Evolutionary conservation across 2,888 invertebrate genomes (phyloP), one percentile per base, ranked within the genome.

Genomic region (Hypena proboscidalis): DNA sequence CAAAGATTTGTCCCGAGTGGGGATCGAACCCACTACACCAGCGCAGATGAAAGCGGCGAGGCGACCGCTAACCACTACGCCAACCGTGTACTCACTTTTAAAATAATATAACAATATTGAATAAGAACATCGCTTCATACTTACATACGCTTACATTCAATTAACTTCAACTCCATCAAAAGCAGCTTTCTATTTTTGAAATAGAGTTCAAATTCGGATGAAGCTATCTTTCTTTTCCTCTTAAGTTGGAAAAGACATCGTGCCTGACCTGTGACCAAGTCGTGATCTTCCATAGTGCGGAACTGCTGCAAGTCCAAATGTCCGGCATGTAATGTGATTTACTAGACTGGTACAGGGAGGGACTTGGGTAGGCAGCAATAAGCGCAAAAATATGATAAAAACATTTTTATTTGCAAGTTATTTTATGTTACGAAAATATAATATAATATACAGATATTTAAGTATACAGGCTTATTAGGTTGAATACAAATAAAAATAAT

Each of bases 211-310:
- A 48, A 41, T 30, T 50, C 4, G 4, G 1, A 13, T 41, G 22
- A 6, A 6, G 1, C 1, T 17, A 17, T 17, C n/a, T n/a, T 4
- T 8, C 0, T 31, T 17, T 29, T 8, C 15, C 20, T 30, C 1
- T 13, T 30, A 13, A n/a, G 8, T n/a, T 27, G n/a, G n/a, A 36
- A 48, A 43, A 50, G 58, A 61, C 61, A 66, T 66, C 66, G 66
- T 67, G 66, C 56, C 55, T 41, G 66, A 66, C 64, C 66, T 48
- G 27, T 48, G 63, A 61, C 61, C 66, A 33, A 52, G 57, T 64
- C 66, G 67, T 67, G 66, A 66, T 52, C 62, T 50, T 54, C 60
- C 47, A 58, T 50, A 54, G 50, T 38, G 47, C 46, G 32, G 36
- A 10, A 25, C 42, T 60, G 60, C 58, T 55, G 37, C 43, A 45